These are phyloP conservation scores for Trachemys scripta DNA, from an alignment of 2,113 vertebrate genomes.

Conservation along the genomic window DNA sequence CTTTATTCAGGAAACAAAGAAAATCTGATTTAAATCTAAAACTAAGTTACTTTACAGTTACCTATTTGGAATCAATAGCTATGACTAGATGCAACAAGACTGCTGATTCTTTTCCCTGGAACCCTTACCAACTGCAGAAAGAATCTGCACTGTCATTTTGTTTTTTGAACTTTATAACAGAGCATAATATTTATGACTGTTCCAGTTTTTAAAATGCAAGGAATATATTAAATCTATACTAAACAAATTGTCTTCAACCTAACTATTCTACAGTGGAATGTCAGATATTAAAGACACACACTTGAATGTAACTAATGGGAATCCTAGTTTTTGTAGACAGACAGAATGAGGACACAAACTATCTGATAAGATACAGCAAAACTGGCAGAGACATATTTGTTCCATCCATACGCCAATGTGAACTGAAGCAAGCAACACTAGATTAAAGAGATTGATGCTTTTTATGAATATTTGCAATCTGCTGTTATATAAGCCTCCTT, in stretches of 20 bases:
- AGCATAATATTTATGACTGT: neutral
- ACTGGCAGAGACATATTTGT: neutral
- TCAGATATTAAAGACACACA: neutral
- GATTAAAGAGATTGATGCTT: neutral
- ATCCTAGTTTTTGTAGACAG: neutral
- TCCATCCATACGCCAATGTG: neutral
- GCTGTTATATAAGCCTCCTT: neutral
- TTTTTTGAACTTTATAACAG: neutral
- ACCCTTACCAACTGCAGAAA: neutral
- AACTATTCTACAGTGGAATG: neutral
- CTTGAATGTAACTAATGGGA: neutral
- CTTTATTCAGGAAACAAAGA: neutral
- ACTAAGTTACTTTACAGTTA: neutral
- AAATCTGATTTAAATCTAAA: conserved; percentile 1
- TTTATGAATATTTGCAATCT: neutral
- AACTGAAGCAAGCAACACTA: neutral
- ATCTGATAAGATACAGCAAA: conserved; percentile 15
- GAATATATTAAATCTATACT: neutral
- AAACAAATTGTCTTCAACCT: neutral
- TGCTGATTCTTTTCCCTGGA: neutral
- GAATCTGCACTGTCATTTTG: neutral
- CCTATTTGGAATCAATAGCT: neutral
- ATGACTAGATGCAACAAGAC: neutral
- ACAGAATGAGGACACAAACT: conserved; percentile 50
- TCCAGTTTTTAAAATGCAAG: neutral